Base-by-base conservation (phyloP, 2,888 invertebrate species). In the Neoitamus cyanurus region DNA sequence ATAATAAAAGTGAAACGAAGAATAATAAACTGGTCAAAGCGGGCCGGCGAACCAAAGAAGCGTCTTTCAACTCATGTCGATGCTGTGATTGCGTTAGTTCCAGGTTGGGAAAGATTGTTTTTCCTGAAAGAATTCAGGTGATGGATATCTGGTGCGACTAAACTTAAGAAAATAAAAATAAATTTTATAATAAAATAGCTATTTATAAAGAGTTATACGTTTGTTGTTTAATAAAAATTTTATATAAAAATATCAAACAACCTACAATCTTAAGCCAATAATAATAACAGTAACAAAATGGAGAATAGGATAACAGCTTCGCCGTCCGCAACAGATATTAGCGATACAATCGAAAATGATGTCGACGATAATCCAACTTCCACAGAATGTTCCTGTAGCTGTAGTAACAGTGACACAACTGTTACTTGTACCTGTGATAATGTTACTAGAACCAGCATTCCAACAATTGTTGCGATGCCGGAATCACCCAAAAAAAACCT, bases 271-370 rank as follows among this genome's bases (percentile, higher is more conserved):
- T 58, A 58, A 58, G 25, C 58, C 58, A 58, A 25, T 58, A 34
- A 34, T 7, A 72, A 72, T 82, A 83, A 70, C 5, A 37, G 28
- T 15, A 46, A 34, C 30, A 83, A 83, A 48, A 83, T 83, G 77
- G 87, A 85, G 9, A 86, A 84, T 84, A 88, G 85, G 83, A 85
- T 70, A 75, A 85, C 85, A 84, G 82, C 80, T 85, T 86, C 87
- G 84, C 87, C 87, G 87, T 87, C 87, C 87, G 86, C 86, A 86
- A 87, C 86, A 82, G 87, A 88, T 48, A 88, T 89, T 84, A 89
- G 87, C 85, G 88, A 89, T 85, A 89, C 25, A 28, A 69, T 82
- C 37, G 72, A 83, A 31, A 83, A 37, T 37, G 83, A 85, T 58
- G 75, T 48, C 75, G 83, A 85, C 70, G 75, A 83, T 58, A 85